Percentiles rank a stretch among this genome's conserved stretches.
These are phyloP conservation scores for Drepana arcuata DNA, from an alignment of 1,140 invertebrate species.

Conservation along the genomic window DNA sequence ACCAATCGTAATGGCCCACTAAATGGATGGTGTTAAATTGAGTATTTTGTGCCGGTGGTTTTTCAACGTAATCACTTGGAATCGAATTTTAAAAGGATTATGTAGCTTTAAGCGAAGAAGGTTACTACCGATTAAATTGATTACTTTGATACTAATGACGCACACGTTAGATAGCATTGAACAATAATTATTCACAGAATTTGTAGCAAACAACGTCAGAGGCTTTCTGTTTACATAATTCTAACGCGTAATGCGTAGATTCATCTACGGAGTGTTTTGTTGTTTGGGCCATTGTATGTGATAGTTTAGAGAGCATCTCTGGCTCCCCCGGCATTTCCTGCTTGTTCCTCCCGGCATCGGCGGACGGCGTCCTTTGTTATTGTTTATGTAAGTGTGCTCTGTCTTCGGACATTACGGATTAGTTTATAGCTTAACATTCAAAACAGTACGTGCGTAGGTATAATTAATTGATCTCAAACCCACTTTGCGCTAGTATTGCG, in stretches of 20 bases:
- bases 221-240: no score
- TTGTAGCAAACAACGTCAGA: no score
- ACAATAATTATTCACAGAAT: no score
- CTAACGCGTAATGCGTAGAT: no score
- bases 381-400: conserved; percentile 20
- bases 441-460: not conserved
- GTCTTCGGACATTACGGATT: conserved; percentile 13
- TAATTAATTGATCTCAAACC: no score
- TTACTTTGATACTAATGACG: no score
- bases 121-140: no score
- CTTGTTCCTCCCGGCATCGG: conserved; percentile 12
- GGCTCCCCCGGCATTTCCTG: conserved; percentile 54
- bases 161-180: no score
- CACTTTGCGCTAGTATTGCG: no score
- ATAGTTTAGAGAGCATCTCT: conserved; percentile 31
- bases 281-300: conserved; percentile 44
- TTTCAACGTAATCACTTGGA: conserved; percentile 7
- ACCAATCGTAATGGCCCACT: conserved; percentile 6
- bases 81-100: no score
- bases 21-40: conserved; percentile 36
- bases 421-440: conserved; percentile 21
- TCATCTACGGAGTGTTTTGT: no score
- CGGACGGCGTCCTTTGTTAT: conserved; percentile 39
- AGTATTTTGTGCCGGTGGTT: conserved; percentile 25
- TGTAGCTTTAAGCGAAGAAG: no score